Evolutionary conservation across 1,140 invertebrate genomes (phyloP), one percentile per base, ranked within the genome.

Genomic region (Papilio aristodemus): DNA sequence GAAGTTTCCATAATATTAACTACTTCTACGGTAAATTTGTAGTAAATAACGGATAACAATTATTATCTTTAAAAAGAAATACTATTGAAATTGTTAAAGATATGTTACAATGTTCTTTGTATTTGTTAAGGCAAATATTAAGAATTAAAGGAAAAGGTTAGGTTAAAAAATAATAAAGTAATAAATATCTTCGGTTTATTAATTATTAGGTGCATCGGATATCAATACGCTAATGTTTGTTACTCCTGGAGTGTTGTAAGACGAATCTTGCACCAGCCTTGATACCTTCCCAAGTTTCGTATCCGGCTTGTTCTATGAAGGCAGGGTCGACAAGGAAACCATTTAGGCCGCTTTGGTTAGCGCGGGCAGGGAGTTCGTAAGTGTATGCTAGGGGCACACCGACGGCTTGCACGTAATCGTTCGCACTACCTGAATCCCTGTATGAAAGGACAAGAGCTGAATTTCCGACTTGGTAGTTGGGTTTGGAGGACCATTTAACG

Each of bases 301-400:
- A 73, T 11, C 79, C 81, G 71, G 79, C 85, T 69, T 87, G 85
- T 57, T 75, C 74, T 63, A 85, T 82, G 36, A 87, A 87, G 27
- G 72, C 79, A 14, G 82, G 78, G 17, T 87, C 81, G 0, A 87
- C 83, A 8, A 84, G 68, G 71, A 87, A 87, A 38, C 85, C 82
- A 19, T 75, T 74, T 0, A 82, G 2, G 19, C 25, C 70, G n/a
- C 36, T 22, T 5, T 94, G 94, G 68, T 80, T 89, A 68, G 95
- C 95, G 46, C 93, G 93, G 59, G 94, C 94, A 1, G 95, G 92
- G 19, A 97, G 81, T 84, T 96, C 96, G 58, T 95, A 92, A 1
- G 94, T 93, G 71, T 93, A 97, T 0, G 94, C 85, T 43, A 95
- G 93, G 41, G 93, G 93, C 1, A 94, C 90, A 6, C 92, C 92